A percentile compares a stretch with the other conserved stretches of the same genome.
These are phyloP conservation scores for Oedothorax gibbosus DNA, from an alignment of 1,140 invertebrate genomes.

Conservation along the genomic window DNA sequence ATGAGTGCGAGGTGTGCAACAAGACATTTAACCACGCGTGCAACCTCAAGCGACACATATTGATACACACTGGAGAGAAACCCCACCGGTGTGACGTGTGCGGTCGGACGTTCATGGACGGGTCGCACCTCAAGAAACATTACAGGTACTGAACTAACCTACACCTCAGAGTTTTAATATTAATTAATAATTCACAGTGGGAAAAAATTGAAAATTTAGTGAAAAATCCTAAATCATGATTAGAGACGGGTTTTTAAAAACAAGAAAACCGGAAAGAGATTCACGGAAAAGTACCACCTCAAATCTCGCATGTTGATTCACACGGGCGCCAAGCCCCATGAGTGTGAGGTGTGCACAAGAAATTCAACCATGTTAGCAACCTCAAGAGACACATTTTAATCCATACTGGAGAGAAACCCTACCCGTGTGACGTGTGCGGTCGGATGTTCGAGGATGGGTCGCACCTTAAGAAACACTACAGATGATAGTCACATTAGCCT, in stretches of 20 bases:
- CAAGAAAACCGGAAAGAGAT: no score
- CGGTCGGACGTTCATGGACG: not conserved
- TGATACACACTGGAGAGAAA: not conserved
- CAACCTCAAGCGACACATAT: not conserved
- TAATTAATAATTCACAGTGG: no score
- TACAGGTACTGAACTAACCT: not conserved
- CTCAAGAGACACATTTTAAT: not conserved
- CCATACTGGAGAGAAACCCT: not conserved
- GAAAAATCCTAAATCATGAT: no score
- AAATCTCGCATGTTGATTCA: not conserved
- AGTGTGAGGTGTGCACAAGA: not conserved
- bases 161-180: no score
- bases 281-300: no score
- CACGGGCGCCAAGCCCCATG: not conserved
- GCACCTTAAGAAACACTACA: not conserved
- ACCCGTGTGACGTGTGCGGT: not conserved
- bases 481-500: no score
- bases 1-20: not conserved
- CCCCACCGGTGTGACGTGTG: not conserved
- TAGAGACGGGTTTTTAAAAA: no score
- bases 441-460: not conserved
- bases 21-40: not conserved
- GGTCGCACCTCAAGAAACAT: not conserved
- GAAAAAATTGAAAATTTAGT: no score
- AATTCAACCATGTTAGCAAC: not conserved